Base-by-base conservation (phyloP, 2,113 vertebrate genomes). In the Tragelaphus buxtoni region DNA sequence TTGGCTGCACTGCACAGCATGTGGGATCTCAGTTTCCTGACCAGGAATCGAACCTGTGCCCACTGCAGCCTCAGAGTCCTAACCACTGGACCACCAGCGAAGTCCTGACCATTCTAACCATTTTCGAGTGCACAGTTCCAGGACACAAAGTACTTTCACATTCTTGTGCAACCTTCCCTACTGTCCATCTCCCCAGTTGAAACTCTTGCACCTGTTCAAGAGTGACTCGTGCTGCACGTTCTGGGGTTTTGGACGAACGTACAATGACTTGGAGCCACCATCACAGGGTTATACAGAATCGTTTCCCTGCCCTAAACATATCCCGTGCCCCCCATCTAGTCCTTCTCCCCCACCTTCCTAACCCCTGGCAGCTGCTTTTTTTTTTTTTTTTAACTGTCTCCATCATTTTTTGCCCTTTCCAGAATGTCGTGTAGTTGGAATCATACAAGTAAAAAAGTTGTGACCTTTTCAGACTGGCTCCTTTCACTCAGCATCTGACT, bases 281-380 rank as follows among this genome's bases (percentile, higher is more conserved):
- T 14, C 22, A 39, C 7, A 2, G 28, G 4, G 2, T 35, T 32
- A 2, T 0, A 9, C 26, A 28, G 76, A 47, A 20, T 2, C 1
- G 11, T 14, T 55, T 9, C 42, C 2, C 47, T 4, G n/a, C 32
- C 84, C 56, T 30, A 2, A 51, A 14, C 51, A 22, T 12, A 3
- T 35, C 51, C 22, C 4, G 22, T 4, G n/a, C n/a, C 65, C 24
- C 10, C 13, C 74, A 12, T 20, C 22, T 14, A 0, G 2, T 28
- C 69, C 3, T 1, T 3, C 10, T 42, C 13, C 7, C 16, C 16
- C 1, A 8, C 32, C 17, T 3, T 5, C 12, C 51, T n/a, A 26
- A 4, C 1, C 22, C 20, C 56, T 13, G 16, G 51, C 42, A 49
- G 24, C 77, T 5, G 18, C 7, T 58, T 58, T 28, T 60, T 61